Evolutionary conservation across 1,140 invertebrate genomes (phyloP).

Genomic region (Platyscapa corneri): DNA sequence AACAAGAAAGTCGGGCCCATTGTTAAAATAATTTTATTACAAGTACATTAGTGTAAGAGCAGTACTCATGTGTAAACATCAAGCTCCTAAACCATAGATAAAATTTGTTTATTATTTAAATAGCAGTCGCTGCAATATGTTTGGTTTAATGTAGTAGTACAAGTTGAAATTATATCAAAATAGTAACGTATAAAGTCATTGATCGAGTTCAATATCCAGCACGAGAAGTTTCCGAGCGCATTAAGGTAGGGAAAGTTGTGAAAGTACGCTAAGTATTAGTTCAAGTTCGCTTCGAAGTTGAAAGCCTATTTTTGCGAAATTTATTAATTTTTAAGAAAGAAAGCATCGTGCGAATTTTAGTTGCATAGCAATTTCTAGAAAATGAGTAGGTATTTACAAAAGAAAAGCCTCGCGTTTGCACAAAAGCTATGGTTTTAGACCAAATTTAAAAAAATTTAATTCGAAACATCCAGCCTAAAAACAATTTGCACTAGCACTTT

Average conservation of each 20-base stretch:
- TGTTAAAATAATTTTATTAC: no score
- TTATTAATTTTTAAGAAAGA: slow-evolving; percentile 51
- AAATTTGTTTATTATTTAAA: neutral
- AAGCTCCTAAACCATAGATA: neutral
- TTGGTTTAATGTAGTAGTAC: neutral
- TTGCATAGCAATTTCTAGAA: neutral
- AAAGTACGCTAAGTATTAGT: slow-evolving; percentile 51
- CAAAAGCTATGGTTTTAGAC: no score
- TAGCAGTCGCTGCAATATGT: neutral
- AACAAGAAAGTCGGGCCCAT: no score
- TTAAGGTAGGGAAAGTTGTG: slow-evolving; percentile 57
- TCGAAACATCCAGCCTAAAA: no score
- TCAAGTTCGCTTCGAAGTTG: slow-evolving; percentile 32
- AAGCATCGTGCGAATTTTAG: slow-evolving; percentile 49
- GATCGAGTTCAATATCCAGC: neutral
- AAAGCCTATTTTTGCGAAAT: slow-evolving; percentile 23
- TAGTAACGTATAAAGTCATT: neutral
- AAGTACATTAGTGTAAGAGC: no score
- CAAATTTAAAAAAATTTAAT: no score
- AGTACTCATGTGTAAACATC: no score
- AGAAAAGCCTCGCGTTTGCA: no score
- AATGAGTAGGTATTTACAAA: neutral
- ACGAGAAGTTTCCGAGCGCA: slow-evolving; percentile 16
- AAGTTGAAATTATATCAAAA: neutral
- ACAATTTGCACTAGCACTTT: no score